Evolutionary conservation across 2,888 invertebrate genomes (phyloP).

Genomic region (Eristalis intricaria): DNA sequence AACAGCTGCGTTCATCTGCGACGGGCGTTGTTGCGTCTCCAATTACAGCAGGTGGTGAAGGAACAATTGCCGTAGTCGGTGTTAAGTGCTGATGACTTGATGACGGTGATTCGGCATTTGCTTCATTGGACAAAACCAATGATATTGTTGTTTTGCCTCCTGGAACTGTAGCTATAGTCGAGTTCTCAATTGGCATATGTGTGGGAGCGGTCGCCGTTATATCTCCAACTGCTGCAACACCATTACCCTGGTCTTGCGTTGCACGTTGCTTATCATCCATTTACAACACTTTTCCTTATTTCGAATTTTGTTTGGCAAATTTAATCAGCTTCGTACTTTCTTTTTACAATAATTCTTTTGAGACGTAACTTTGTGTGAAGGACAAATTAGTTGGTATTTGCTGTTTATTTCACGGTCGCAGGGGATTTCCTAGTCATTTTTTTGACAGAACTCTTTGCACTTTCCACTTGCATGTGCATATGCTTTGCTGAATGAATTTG

Average conservation of each 20-base stretch:
- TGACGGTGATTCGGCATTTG: neutral
- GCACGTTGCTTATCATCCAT: conserved; percentile 39
- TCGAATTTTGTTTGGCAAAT: neutral
- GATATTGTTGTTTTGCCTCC: conserved; percentile 15
- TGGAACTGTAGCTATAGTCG: conserved; percentile 11
- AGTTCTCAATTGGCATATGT: conserved; percentile 6
- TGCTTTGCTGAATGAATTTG: neutral
- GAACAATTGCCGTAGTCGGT: conserved; percentile 13
- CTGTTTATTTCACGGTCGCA: conserved; percentile 57
- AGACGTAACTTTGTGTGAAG: conserved; percentile 63
- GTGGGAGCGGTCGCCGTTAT: conserved; percentile 13
- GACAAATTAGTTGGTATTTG: conserved; percentile 60
- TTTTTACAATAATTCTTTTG: conserved; percentile 16
- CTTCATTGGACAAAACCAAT: neutral
- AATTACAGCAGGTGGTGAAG: neutral
- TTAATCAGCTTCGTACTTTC: neutral
- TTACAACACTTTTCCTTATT: neutral
- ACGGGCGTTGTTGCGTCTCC: conserved; percentile 10
- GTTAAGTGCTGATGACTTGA: conserved; percentile 16
- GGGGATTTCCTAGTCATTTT: conserved; percentile 48
- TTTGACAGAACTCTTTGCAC: conserved; percentile 49
- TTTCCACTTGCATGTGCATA: conserved; percentile 14
- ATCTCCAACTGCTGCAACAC: neutral
- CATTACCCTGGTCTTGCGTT: conserved; percentile 9
- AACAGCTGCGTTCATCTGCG: conserved; percentile 86